A percentile compares a stretch with the other conserved stretches of the same genome.
phyloP scores from a whole-genome alignment of 2,113 vertebrate species.

The Hemicordylus capensis region DNA sequence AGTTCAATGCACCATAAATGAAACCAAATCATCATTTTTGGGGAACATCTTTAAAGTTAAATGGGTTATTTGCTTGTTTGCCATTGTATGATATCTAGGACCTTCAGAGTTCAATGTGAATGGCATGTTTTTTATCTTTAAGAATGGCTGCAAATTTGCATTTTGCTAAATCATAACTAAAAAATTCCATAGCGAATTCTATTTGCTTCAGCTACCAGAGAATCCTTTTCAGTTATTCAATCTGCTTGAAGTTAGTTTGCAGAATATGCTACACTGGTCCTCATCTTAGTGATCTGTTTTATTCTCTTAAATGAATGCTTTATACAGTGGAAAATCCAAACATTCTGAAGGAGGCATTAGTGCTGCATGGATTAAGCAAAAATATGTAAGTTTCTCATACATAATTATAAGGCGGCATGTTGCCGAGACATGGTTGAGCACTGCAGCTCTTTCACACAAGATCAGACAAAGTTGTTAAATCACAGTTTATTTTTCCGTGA shows the following conservation, averaged over 20 bases:
- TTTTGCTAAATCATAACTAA: background rate
- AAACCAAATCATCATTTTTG: background rate
- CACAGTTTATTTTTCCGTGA: conserved; percentile 55
- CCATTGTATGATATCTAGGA: background rate
- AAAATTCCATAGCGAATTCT: background rate
- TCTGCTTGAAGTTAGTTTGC: background rate
- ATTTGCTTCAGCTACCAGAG: background rate
- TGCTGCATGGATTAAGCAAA: background rate
- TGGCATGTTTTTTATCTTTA: background rate
- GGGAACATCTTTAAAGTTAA: background rate
- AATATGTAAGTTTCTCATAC: background rate
- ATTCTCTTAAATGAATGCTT: background rate
- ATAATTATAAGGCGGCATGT: conserved; percentile 9
- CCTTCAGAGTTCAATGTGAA: background rate
- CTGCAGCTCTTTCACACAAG: conserved; percentile 40
- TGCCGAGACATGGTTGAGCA: conserved; percentile 39
- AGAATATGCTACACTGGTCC: background rate
- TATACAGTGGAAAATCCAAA: background rate
- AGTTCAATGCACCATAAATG: background rate
- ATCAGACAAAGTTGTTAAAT: conserved; percentile 52
- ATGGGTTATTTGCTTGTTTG: background rate
- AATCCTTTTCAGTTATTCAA: background rate
- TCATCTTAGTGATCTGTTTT: background rate
- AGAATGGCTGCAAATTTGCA: background rate
- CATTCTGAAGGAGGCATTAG: background rate